These are phyloP conservation scores for Ryuthela nishihirai DNA, from an alignment of 2,888 invertebrate species.

Conservation along the genomic window DNA sequence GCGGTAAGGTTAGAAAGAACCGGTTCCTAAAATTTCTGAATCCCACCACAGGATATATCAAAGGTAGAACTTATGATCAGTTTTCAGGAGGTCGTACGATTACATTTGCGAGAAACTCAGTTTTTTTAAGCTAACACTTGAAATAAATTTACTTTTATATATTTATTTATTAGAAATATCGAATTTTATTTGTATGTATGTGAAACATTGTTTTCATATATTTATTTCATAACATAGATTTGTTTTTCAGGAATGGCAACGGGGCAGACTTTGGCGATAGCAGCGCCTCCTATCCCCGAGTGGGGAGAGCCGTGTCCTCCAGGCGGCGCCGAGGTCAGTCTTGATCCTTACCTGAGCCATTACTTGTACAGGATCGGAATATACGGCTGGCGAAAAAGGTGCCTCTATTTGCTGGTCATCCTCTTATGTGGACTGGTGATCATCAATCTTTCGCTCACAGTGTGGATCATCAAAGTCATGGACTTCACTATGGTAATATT, in stretches of 20 bases:
- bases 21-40: too few relatives aligned
- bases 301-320: conserved; percentile 14
- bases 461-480: conserved; percentile 75
- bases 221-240: neutral
- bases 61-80: too few relatives aligned
- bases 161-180: too few relatives aligned
- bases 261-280: conserved; percentile 7
- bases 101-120: too few relatives aligned
- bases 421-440: conserved; percentile 86
- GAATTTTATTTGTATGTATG: too few relatives aligned
- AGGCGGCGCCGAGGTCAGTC: conserved; percentile 1
- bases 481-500: conserved; percentile 38
- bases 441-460: conserved; percentile 87
- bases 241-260: conserved; percentile 23
- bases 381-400: conserved; percentile 95
- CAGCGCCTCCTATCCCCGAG: conserved; percentile 13
- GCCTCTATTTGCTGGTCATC: conserved; percentile 85
- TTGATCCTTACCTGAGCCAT: conserved; percentile 29
- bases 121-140: too few relatives aligned
- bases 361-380: conserved; percentile 64
- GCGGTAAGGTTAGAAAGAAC: too few relatives aligned
- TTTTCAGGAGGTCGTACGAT: too few relatives aligned
- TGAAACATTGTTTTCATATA: too few relatives aligned
- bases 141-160: too few relatives aligned
- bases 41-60: too few relatives aligned